Base-by-base conservation (phyloP, 2,888 invertebrate genomes). In the Bruchidius siliquastri region DNA sequence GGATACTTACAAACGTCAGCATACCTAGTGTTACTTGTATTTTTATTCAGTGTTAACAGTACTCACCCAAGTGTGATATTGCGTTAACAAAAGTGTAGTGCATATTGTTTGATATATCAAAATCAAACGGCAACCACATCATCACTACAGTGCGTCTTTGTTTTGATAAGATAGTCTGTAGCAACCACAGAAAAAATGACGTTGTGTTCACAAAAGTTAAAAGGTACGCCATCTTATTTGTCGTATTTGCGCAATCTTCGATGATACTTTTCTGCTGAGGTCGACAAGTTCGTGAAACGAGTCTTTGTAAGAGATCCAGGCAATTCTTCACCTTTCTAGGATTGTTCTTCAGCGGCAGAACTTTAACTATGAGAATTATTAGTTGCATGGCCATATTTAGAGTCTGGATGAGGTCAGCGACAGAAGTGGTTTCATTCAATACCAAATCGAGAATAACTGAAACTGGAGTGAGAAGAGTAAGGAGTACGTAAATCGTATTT, bases 61-160 rank as follows among this genome's bases (percentile, higher is more conserved):
- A 49, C 49, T 49, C 13, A 49, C 49, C 8, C 18, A 49, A 49
- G 8, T 49, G 49, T 49, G 49, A 49, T 13, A 49, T 13, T 1
- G 49, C 49, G 10, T 4, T 49, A 49, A 49, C 49, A 49, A 49
- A 13, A 18, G 18, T 49, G 18, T 49, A 49, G 3, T 49, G 49
- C 49, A 49, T 4, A 13, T 49, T 49, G 18, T 49, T 49, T 49
- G 49, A 1, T 49, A 49, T 13, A 49, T 49, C 49, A 49, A 49
- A 73, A 8, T 75, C 72, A 69, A 77, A 77, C 0, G 77, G 77
- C 67, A 77, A 69, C 74, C 75, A 74, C 10, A 77, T 66, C 4
- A 75, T 74, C 2, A 75, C 71, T 0, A 75, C 74, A 21, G 77
- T 72, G 21, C 49, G 70, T 49, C 73, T 73, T 3, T 76, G 72